Conservation (phyloP, 2,888 invertebrate genomes). For the Mystacides longicornis region DNA sequence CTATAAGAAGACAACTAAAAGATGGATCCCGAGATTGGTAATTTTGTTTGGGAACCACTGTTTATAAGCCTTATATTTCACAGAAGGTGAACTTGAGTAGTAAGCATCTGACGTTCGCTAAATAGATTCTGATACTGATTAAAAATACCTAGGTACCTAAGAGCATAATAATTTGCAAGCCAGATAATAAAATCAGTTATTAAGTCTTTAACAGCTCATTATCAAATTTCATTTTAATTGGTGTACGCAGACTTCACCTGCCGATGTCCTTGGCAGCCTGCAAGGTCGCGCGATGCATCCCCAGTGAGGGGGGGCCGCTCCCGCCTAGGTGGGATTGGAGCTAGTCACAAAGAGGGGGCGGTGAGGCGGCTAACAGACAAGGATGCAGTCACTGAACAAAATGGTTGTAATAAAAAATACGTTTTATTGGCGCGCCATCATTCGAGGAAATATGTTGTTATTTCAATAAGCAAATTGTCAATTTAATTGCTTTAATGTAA, state of each 20-base stretch:
- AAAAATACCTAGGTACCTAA: no score
- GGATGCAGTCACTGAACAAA: background rate
- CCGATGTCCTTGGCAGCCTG: background rate
- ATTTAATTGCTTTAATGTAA: no score
- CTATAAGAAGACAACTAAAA: no score
- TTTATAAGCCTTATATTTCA: no score
- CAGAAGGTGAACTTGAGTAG: no score
- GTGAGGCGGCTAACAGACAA: background rate
- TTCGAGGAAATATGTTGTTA: background rate
- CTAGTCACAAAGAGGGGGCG: background rate
- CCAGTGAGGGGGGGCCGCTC: background rate
- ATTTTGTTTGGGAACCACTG: no score
- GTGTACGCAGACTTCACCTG: background rate
- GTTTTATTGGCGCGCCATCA: background rate
- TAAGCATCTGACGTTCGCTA: no score
- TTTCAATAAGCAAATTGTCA: background rate
- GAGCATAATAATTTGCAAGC: no score
- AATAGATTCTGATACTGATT: no score
- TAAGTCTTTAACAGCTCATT: no score
- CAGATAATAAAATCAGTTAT: no score
- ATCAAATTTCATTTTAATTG: background rate
- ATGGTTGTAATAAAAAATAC: background rate
- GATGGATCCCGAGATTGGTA: no score
- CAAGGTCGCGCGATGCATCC: constrained; percentile 3
- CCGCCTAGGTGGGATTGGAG: background rate